Evolutionary conservation across 2,113 vertebrate genomes (phyloP).

Genomic region (Ovis canadensis): DNA sequence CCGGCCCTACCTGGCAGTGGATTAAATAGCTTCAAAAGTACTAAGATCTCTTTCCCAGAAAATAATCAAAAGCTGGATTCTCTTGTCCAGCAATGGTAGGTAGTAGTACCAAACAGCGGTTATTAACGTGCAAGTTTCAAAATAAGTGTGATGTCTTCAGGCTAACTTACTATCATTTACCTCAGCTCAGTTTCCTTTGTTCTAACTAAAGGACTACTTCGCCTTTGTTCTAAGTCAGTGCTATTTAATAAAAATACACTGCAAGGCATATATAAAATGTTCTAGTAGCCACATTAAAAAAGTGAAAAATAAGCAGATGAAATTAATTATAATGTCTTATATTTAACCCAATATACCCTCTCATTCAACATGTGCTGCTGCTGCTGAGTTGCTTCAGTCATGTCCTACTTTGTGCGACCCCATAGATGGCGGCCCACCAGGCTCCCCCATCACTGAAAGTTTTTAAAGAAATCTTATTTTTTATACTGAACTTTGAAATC

Average conservation of each 20-base stretch:
- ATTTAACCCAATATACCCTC: background rate
- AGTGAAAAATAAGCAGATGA: background rate
- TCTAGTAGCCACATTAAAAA: background rate
- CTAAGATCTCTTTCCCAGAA: background rate
- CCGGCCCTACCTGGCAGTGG: background rate
- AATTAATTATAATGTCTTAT: background rate
- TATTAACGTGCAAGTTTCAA: background rate
- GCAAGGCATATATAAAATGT: background rate
- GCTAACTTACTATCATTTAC: background rate
- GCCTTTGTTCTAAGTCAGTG: background rate
- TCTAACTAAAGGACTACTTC: background rate
- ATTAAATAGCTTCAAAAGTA: background rate
- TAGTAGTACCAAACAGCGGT: background rate
- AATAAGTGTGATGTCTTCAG: background rate
- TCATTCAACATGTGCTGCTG: background rate
- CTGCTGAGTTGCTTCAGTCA: background rate
- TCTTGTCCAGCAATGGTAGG: background rate
- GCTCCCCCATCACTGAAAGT: background rate
- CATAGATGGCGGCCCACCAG: background rate
- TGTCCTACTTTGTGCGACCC: accelerated
- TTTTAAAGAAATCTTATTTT: background rate
- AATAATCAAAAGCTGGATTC: background rate
- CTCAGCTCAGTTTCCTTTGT: background rate
- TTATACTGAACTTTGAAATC: background rate
- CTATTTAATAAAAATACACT: background rate